Evolutionary conservation across 2,113 vertebrate genomes (phyloP), one percentile per base, ranked within the genome.

Genomic region (Cephalophus harveyi): DNA sequence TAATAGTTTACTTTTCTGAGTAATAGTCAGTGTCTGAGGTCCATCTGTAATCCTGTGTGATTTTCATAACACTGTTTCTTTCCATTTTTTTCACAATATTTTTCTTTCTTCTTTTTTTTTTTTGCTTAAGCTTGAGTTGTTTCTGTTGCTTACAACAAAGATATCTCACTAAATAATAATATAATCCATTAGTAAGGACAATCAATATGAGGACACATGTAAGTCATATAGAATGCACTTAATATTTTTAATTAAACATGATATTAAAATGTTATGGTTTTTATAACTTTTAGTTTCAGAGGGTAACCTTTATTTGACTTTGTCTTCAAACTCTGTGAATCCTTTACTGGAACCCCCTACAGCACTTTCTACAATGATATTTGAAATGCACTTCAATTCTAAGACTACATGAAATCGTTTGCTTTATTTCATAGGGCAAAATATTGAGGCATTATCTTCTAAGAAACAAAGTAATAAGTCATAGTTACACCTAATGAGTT

Each of bases 401-500:
- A 95, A 74, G 54, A 91, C 92, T 95, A 88, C 23, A 85, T 94
- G n/a, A 97, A 97, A 95, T 95, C 3, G 0, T 95, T 94, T 86
- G 25, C 81, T 55, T 96, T 88, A 93, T 79, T 87, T 97, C 33
- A 84, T 43, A 83, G 81, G 71, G 43, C 21, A 87, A 97, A 94
- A 94, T 96, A 90, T 55, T 84, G 36, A 92, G 50, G 17, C 71
- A 62, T 84, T 87, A 85, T 62, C 48, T 76, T 97, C 21, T 33
- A 95, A 96, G 54, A 96, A 96, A 95, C 17, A 81, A 86, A 95
- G 60, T 88, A 92, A 93, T 97, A 96, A 95, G 87, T 91, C 92
- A 96, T 55, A 96, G 78, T 96, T 97, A 93, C 16, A 87, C 74
- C 40, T 96, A 97, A 96, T 97, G 89, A 90, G 55, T 85, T 96